phyloP scores from a whole-genome alignment of 2,797 vertebrate genomes.

The Ciconia nigra region DNA sequence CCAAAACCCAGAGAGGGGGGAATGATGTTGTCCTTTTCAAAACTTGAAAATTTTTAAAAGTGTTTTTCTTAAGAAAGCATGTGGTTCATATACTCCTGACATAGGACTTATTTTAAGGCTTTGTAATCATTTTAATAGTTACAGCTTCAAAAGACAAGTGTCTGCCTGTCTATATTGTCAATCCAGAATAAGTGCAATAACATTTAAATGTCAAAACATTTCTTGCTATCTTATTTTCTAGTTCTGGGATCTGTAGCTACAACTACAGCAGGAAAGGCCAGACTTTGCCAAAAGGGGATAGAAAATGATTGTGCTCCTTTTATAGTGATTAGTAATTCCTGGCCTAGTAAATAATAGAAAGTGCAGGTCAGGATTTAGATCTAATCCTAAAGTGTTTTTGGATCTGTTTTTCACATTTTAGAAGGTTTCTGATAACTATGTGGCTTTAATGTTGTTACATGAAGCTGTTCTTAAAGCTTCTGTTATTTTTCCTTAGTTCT shows the following conservation, averaged over 20 bases:
- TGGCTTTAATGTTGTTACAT: not conserved
- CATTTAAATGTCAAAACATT: conserved; percentile 43
- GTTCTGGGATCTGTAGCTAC: not conserved
- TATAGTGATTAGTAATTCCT: not conserved
- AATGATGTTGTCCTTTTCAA: not conserved
- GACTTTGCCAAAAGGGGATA: not conserved
- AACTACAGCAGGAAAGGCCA: not conserved
- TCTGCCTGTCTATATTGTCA: not conserved
- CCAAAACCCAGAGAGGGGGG: not conserved
- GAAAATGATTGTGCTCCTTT: conserved; percentile 46
- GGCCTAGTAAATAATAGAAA: conserved; percentile 53
- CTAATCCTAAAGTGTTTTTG: not conserved
- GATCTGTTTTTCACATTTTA: not conserved
- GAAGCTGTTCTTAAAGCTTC: not conserved
- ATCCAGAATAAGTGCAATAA: not conserved
- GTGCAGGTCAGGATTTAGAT: not conserved
- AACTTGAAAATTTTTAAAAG: not conserved
- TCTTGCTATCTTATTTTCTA: conserved; percentile 20
- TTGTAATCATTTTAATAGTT: not conserved
- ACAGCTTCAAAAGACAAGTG: not conserved
- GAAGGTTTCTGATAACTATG: not conserved
- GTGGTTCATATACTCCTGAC: not conserved
- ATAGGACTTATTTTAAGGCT: not conserved
- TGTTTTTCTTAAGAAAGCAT: not conserved
- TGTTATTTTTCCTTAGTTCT: not conserved